A percentile compares a stretch with the other conserved stretches of the same genome.
phyloP scores from a whole-genome alignment of 2,888 invertebrate genomes.

The Euphydryas editha region DNA sequence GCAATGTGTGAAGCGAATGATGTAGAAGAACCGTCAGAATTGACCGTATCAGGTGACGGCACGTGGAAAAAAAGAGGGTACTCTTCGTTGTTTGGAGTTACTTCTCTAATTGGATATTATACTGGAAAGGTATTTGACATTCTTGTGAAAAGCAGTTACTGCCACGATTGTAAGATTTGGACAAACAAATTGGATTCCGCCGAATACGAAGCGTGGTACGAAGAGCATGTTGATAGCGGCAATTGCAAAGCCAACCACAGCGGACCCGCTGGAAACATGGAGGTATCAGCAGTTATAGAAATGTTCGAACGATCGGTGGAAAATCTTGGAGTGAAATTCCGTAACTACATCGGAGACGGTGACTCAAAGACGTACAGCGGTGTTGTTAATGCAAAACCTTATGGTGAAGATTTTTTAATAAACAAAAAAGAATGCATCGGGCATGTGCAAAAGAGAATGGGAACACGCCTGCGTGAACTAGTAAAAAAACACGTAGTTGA shows the following conservation, averaged over 20 bases:
- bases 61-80: constrained; percentile 48
- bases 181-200: background rate
- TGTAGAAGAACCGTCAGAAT: too few relatives aligned
- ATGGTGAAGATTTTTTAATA: background rate
- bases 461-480: constrained; percentile 5
- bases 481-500: constrained; percentile 5
- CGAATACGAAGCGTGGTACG: background rate
- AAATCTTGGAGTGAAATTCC: background rate
- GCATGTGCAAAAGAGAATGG: constrained; percentile 22
- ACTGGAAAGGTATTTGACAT: constrained; percentile 38
- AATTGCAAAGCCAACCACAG: constrained; percentile 8
- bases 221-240: background rate
- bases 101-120: constrained; percentile 44
- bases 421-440: constrained; percentile 12
- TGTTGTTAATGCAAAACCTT: background rate
- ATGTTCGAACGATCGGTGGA: background rate
- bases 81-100: constrained; percentile 44
- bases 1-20: too few relatives aligned
- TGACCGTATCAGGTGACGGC: constrained; percentile 46
- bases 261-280: constrained; percentile 16
- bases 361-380: background rate
- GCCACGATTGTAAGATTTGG: background rate
- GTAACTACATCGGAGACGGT: background rate
- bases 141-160: background rate
- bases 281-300: background rate